Evolutionary conservation across 1,140 invertebrate genomes (phyloP).

Genomic region (Triops cancriformis): DNA sequence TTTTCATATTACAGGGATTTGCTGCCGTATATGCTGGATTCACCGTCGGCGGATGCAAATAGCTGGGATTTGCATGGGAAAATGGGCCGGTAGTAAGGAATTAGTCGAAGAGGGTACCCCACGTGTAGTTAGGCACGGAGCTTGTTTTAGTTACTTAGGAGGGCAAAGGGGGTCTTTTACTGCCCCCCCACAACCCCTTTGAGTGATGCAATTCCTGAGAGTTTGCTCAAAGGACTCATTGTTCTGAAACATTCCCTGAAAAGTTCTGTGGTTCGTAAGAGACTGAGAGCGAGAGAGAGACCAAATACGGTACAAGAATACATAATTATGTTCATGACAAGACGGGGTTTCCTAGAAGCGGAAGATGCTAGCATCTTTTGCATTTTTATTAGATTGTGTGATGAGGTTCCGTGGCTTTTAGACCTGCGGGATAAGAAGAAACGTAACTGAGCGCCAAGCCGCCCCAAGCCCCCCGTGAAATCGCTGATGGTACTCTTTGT

Average conservation of each 20-base stretch:
- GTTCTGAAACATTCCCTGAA: not conserved
- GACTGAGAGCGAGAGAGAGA: not conserved
- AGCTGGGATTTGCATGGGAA: not conserved
- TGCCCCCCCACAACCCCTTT: not conserved
- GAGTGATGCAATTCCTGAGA: slow-evolving; percentile 10
- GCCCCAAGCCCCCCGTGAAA: too few relatives aligned
- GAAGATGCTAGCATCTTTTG: not conserved
- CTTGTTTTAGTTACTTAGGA: slow-evolving; percentile 14
- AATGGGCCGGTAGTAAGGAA: slow-evolving; percentile 9
- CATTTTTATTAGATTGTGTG: slow-evolving; percentile 26
- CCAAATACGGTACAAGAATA: slow-evolving; percentile 14
- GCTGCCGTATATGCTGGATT: not conserved
- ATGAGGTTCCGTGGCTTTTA: too few relatives aligned
- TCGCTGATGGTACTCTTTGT: too few relatives aligned
- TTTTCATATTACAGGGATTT: not conserved
- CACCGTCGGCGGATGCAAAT: not conserved
- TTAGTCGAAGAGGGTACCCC: not conserved
- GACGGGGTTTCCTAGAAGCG: not conserved
- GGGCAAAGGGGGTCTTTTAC: not conserved
- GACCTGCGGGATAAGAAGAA: too few relatives aligned
- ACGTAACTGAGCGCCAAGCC: too few relatives aligned
- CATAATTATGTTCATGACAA: slow-evolving; percentile 5
- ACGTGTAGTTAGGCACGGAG: not conserved
- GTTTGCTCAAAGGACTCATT: slow-evolving; percentile 10
- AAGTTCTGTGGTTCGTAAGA: not conserved